phyloP scores from a whole-genome alignment of 2,113 vertebrate species.

The Thunnus maccoyii region DNA sequence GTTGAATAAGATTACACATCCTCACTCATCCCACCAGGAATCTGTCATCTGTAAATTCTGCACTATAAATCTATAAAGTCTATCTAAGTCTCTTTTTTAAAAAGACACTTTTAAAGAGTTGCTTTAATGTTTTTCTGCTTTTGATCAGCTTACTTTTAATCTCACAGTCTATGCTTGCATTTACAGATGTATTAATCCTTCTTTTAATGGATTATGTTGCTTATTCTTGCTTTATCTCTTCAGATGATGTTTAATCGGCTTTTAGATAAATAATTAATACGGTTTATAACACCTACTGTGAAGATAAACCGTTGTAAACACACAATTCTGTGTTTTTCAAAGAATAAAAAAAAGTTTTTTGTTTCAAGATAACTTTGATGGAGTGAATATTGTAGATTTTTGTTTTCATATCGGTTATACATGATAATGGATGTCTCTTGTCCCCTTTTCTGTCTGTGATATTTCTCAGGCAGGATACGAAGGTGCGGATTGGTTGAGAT shows the following conservation, averaged over 20 bases:
- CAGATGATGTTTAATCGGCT: neutral
- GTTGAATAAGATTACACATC: neutral
- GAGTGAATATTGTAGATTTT: neutral
- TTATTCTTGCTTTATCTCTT: neutral
- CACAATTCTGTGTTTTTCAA: too few relatives aligned
- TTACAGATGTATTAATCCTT: neutral
- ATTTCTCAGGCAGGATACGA: too few relatives aligned
- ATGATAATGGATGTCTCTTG: too few relatives aligned
- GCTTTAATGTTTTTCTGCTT: neutral
- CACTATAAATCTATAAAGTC: neutral
- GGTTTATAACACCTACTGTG: neutral
- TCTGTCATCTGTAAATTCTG: neutral
- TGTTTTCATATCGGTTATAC: too few relatives aligned
- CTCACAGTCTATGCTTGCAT: neutral
- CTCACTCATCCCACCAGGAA: neutral
- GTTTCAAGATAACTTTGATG: too few relatives aligned
- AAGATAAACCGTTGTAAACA: neutral
- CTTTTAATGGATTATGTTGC: slow-evolving; percentile 19
- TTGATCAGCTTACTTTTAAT: slow-evolving; percentile 7
- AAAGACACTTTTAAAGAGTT: neutral
- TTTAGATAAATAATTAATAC: neutral
- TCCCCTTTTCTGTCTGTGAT: too few relatives aligned
- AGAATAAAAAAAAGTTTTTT: too few relatives aligned
- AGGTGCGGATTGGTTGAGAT: too few relatives aligned
- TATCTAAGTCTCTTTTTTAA: neutral